Conservation (phyloP, 2,888 invertebrate genomes). For the Neoscelio sp. region DNA sequence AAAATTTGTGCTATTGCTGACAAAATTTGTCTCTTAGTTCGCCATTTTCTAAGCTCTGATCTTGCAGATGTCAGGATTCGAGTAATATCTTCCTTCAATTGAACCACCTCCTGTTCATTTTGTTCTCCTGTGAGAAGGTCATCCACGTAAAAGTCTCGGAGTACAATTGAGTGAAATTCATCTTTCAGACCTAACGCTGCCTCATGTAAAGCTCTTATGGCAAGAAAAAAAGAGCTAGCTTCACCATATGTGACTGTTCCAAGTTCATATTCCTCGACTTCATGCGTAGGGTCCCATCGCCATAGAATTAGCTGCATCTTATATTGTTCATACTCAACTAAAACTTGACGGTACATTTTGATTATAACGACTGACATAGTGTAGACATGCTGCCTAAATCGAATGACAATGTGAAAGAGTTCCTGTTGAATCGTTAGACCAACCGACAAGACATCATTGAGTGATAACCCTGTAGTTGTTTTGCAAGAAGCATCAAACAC, state of each 20-base stretch:
- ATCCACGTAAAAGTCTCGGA: constrained; percentile 35
- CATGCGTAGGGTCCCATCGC: constrained; percentile 49
- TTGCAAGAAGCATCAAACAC: constrained; percentile 13
- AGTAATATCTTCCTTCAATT: background rate
- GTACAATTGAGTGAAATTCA: constrained; percentile 16
- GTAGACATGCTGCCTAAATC: constrained; percentile 11
- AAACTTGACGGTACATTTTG: constrained; percentile 72
- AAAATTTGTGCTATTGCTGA: background rate
- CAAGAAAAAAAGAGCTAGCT: constrained; percentile 27
- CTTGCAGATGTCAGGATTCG: background rate
- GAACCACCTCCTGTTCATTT: constrained; percentile 18
- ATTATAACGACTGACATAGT: constrained; percentile 11
- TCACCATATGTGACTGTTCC: constrained; percentile 44
- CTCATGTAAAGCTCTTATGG: constrained; percentile 26
- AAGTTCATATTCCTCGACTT: constrained; percentile 37
- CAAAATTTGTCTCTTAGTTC: background rate
- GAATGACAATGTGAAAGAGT: background rate
- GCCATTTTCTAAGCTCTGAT: background rate
- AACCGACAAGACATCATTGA: constrained; percentile 1
- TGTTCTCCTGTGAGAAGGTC: constrained; percentile 35
- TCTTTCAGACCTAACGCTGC: constrained; percentile 9
- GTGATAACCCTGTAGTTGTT: constrained; percentile 59
- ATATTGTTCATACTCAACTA: constrained; percentile 39
- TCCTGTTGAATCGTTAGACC: constrained; percentile 7
- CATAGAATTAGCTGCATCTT: constrained; percentile 73